Conservation (phyloP, 2,797 vertebrate species). For the Coranthus polyacanthus region DNA sequence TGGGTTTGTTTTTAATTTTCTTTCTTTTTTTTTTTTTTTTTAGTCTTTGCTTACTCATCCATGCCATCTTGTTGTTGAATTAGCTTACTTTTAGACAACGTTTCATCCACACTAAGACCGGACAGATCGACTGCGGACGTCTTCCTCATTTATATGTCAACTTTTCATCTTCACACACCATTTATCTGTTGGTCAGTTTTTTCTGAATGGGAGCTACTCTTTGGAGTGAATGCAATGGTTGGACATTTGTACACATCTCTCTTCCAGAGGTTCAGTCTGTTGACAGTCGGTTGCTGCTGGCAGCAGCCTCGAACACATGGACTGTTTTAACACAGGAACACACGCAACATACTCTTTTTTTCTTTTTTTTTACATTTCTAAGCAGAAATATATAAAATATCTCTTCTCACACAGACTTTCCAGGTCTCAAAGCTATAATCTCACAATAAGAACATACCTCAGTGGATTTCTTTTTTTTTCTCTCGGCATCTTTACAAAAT, state of each 20-base stretch:
- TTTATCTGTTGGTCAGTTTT: constrained; percentile 49
- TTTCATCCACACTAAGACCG: constrained; percentile 44
- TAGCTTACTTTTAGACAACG: constrained; percentile 19
- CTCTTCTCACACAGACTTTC: constrained; percentile 35
- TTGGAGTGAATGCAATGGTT: constrained; percentile 42
- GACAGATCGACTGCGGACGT: constrained; percentile 38
- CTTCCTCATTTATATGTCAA: constrained; percentile 51
- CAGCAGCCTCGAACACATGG: constrained; percentile 71
- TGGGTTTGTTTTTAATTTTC: constrained; percentile 20
- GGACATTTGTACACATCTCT: constrained; percentile 39
- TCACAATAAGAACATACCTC: constrained; percentile 79
- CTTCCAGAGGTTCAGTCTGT: constrained; percentile 57
- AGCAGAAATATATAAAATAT: constrained; percentile 33
- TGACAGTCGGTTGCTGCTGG: constrained; percentile 82
- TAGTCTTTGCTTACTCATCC: constrained; percentile 13
- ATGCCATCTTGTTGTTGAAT: constrained; percentile 3
- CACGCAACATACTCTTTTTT: constrained; percentile 43
- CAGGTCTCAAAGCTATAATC: constrained; percentile 67
- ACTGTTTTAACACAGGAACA: constrained; percentile 60
- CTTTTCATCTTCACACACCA: constrained; percentile 29
- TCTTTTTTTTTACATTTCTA: constrained; percentile 50
- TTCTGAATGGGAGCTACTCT: constrained; percentile 47
- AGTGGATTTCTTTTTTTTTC: constrained; percentile 49
- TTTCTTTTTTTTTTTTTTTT: constrained; percentile 10
- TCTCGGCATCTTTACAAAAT: constrained; percentile 60